Evolutionary conservation across 2,888 invertebrate species (phyloP).

Genomic region (Lobophora halterata): DNA sequence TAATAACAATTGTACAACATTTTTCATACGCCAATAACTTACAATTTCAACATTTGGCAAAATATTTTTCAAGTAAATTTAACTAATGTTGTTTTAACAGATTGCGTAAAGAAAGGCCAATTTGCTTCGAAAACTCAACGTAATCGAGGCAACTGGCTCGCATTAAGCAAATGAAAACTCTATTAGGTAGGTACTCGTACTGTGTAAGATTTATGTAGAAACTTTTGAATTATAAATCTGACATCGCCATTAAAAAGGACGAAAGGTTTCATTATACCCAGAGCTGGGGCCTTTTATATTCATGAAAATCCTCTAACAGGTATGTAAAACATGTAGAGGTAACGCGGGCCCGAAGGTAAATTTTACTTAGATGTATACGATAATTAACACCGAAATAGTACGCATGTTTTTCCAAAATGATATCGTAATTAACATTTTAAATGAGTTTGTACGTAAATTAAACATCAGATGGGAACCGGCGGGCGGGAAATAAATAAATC

Average conservation of each 20-base stretch:
- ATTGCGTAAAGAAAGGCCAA: no score
- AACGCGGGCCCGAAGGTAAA: slow-evolving; percentile 12
- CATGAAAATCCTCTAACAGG: slow-evolving; percentile 25
- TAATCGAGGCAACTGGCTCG: no score
- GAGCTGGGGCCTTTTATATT: slow-evolving; percentile 25
- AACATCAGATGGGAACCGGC: slow-evolving; percentile 13
- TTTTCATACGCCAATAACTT: no score
- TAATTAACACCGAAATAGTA: slow-evolving; percentile 16
- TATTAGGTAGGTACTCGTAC: slow-evolving; percentile 9
- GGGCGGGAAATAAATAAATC: slow-evolving; percentile 23
- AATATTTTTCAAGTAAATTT: no score
- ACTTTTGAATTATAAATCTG: slow-evolving; percentile 30
- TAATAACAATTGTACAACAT: no score
- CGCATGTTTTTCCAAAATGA: slow-evolving; percentile 12
- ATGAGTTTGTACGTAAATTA: slow-evolving; percentile 18
- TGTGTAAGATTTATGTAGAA: slow-evolving; percentile 15
- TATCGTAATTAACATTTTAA: slow-evolving; percentile 22
- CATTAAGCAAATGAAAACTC: slow-evolving; percentile 20
- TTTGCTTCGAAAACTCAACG: no score
- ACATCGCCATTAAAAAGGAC: slow-evolving; percentile 23
- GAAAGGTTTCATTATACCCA: slow-evolving; percentile 24
- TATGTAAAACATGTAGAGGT: slow-evolving; percentile 17
- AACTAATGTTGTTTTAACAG: no score
- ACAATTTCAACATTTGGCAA: no score
- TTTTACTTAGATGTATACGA: slow-evolving; percentile 18